Percentiles rank a stretch among this genome's conserved stretches.
Evolutionary conservation across 2,888 invertebrate species (phyloP).

Genomic region (Megalurothrips usitatus): DNA sequence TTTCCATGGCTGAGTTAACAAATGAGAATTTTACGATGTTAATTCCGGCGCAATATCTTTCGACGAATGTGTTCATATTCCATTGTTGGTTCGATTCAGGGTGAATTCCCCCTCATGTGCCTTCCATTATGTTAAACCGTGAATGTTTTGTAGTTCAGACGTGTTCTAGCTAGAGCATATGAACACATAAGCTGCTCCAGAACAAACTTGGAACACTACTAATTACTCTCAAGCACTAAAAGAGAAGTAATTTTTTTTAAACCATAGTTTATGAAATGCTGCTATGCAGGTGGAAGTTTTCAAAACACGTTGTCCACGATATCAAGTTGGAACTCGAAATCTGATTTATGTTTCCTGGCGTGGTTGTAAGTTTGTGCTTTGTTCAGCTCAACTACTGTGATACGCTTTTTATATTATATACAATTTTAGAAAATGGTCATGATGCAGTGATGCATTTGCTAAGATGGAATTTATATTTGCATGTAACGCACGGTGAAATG

Average conservation of each 20-base stretch:
- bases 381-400: constrained; percentile 19
- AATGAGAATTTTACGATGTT: no score
- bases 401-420: background rate
- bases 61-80: constrained; percentile 1
- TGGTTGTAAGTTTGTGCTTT: background rate
- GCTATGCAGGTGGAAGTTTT: background rate
- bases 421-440: background rate
- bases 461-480: background rate
- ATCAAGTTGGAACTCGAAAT: no score
- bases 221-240: constrained; percentile 13
- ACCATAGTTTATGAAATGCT: background rate
- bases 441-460: background rate
- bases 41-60: background rate
- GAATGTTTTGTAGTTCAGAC: background rate
- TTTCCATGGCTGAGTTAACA: no score
- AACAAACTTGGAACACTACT: background rate
- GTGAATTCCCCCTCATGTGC: background rate
- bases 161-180: background rate
- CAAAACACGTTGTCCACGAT: no score
- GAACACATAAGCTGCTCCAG: background rate
- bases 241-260: background rate
- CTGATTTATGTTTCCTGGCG: background rate
- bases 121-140: background rate
- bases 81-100: constrained; percentile 4
- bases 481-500: background rate